Conservation (phyloP, 2,797 vertebrate genomes). For the Bufotes viridis region DNA sequence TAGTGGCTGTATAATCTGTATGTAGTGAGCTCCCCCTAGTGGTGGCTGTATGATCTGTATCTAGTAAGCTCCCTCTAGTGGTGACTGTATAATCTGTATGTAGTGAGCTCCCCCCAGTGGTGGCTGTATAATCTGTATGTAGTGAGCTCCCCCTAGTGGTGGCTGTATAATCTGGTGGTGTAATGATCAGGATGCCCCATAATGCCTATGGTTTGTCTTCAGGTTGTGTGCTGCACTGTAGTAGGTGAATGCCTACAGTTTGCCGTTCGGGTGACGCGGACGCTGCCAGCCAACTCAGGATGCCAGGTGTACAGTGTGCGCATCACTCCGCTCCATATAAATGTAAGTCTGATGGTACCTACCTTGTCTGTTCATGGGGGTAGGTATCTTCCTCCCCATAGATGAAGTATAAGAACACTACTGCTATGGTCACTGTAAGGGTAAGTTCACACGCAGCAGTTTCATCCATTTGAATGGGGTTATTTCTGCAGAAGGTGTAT, state of each 20-base stretch:
- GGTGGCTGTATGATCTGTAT: neutral
- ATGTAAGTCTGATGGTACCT: slow-evolving; percentile 76
- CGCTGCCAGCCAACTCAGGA: slow-evolving; percentile 49
- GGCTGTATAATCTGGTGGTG: too few species aligned
- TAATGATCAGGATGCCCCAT: neutral
- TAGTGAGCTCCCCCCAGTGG: neutral
- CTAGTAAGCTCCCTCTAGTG: neutral
- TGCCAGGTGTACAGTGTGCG: slow-evolving; percentile 76
- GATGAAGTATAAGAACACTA: too few species aligned
- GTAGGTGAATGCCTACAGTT: slow-evolving; percentile 85
- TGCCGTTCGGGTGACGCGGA: slow-evolving; percentile 69
- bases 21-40: neutral
- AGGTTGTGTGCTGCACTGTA: slow-evolving; percentile 84
- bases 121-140: neutral
- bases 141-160: neutral
- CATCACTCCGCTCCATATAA: slow-evolving; percentile 84
- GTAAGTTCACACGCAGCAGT: too few species aligned
- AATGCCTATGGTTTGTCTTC: neutral
- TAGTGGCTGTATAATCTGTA: neutral
- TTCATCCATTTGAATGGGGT: too few species aligned
- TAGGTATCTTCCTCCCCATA: too few species aligned
- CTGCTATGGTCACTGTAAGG: too few species aligned
- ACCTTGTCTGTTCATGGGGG: neutral
- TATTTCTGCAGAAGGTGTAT: too few species aligned
- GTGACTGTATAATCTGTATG: neutral